phyloP scores from a whole-genome alignment of 2,797 vertebrate species.

The Alectoris magna region DNA sequence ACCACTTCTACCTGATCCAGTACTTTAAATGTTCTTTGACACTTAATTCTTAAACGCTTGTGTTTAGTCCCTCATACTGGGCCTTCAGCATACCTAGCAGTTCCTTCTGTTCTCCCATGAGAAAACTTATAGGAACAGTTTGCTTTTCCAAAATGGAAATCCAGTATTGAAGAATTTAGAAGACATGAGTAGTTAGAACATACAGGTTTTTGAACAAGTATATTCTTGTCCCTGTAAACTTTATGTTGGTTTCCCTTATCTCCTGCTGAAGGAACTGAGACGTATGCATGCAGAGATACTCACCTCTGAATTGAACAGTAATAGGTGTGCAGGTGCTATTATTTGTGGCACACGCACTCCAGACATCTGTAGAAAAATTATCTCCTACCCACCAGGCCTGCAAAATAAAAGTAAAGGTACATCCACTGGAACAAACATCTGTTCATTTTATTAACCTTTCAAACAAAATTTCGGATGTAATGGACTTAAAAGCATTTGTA shows the following conservation, averaged over 20 bases:
- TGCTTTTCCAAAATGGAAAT: neutral
- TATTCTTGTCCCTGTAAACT: neutral
- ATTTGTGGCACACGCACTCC: slow-evolving; percentile 83
- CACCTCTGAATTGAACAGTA: slow-evolving; percentile 35
- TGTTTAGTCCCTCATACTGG: neutral
- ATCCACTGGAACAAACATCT: neutral
- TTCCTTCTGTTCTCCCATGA: neutral
- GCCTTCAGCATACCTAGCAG: neutral
- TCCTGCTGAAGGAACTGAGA: neutral
- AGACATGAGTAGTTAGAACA: neutral
- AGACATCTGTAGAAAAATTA: slow-evolving; percentile 85
- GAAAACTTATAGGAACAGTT: neutral
- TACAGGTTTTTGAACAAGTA: neutral
- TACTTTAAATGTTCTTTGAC: neutral
- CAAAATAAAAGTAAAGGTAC: neutral
- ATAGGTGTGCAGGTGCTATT: slow-evolving; percentile 72
- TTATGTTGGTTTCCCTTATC: neutral
- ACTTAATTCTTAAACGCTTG: accelerated
- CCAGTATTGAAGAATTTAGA: neutral
- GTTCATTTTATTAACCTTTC: neutral
- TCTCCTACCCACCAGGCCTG: slow-evolving; percentile 93
- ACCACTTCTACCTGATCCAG: neutral
- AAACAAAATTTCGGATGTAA: neutral
- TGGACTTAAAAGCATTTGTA: neutral
- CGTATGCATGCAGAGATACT: neutral